phyloP scores from a whole-genome alignment of 2,113 vertebrate species.

The Protobothrops mucrosquamatus region DNA sequence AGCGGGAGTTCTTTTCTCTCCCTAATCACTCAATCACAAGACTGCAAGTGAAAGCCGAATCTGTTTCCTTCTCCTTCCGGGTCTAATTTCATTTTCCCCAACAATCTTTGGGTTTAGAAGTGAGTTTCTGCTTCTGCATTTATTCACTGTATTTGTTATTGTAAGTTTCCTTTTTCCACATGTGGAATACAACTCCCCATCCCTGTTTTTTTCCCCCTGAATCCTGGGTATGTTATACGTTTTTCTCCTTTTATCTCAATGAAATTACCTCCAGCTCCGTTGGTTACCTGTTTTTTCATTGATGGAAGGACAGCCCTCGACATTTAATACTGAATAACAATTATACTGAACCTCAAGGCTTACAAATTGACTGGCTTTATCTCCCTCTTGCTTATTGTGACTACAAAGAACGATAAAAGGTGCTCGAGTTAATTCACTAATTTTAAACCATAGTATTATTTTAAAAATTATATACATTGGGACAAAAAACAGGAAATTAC shows the following conservation, averaged over 20 bases:
- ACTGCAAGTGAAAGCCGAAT: conserved; percentile 71
- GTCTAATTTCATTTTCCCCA: conserved; percentile 38
- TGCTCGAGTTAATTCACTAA: conserved; percentile 52
- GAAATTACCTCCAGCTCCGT: background rate
- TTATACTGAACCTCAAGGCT: background rate
- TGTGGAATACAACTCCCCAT: background rate
- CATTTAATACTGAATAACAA: background rate
- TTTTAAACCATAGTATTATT: conserved; percentile 60
- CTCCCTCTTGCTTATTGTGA: conserved; percentile 40
- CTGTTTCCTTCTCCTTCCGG: conserved; percentile 62
- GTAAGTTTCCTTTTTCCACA: background rate
- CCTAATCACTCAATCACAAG: conserved; percentile 77
- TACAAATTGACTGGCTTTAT: conserved; percentile 35
- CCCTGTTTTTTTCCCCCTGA: background rate
- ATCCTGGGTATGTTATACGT: background rate
- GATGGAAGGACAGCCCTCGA: background rate
- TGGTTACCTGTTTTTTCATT: background rate
- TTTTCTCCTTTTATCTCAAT: background rate
- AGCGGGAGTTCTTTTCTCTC: conserved; percentile 63
- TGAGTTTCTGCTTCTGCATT: background rate
- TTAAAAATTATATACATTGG: conserved; percentile 48
- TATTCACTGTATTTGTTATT: background rate
- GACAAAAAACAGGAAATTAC: conserved; percentile 16
- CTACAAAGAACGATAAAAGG: background rate
- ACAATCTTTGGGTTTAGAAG: background rate